Evolutionary conservation across 2,888 invertebrate genomes (phyloP).

Genomic region (Zonitis immaculata): DNA sequence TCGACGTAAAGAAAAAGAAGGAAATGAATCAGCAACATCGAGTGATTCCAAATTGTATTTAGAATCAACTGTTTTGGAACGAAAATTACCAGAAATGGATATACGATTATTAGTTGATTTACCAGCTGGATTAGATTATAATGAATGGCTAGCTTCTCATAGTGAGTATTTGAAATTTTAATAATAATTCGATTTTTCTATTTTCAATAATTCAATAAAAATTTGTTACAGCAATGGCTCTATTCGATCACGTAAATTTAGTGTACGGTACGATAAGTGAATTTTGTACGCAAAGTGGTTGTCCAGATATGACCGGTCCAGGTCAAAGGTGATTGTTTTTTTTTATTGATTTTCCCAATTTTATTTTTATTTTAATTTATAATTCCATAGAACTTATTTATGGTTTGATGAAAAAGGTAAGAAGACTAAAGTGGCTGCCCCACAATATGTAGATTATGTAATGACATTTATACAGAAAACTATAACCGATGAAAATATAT

Average conservation of each 20-base stretch:
- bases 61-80: constrained; percentile 90
- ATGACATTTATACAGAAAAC: constrained; percentile 98
- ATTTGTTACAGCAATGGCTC: constrained; percentile 73
- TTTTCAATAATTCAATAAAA: not conserved
- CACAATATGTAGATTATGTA: constrained; percentile 98
- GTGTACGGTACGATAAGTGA: constrained; percentile 98
- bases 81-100: constrained; percentile 91
- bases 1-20: constrained; percentile 93
- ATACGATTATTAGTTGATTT: constrained; percentile 90
- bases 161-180: constrained; percentile 59
- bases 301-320: constrained; percentile 96
- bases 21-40: constrained; percentile 58
- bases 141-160: constrained; percentile 99
- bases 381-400: constrained; percentile 73
- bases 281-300: constrained; percentile 94
- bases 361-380: not conserved
- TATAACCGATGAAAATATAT: constrained; percentile 92
- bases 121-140: constrained; percentile 93
- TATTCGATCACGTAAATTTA: constrained; percentile 98
- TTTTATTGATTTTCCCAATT: not conserved
- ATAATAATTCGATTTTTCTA: not conserved
- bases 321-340: constrained; percentile 71
- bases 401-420: constrained; percentile 99
- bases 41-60: constrained; percentile 92
- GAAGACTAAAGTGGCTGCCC: constrained; percentile 94